Evolutionary conservation across 2,113 vertebrate species (phyloP).

Genomic region (Oceanites oceanicus): DNA sequence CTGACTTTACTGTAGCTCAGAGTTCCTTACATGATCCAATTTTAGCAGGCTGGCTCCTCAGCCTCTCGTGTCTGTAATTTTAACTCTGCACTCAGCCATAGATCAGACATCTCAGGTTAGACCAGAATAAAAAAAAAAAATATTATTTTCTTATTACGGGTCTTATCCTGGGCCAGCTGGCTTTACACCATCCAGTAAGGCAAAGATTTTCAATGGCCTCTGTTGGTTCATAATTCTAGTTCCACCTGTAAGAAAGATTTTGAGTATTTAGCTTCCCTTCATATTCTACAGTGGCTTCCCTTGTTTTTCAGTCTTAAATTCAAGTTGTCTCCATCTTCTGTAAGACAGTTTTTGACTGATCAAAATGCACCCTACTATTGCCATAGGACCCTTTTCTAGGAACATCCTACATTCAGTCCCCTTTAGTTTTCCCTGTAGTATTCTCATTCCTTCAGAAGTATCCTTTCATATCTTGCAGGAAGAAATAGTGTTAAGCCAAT

Average conservation of each 20-base stretch:
- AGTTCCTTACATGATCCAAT: neutral
- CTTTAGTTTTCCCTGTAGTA: neutral
- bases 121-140: neutral
- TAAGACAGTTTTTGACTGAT: neutral
- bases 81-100: neutral
- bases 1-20: neutral
- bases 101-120: neutral
- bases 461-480: neutral
- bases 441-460: neutral
- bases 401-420: neutral
- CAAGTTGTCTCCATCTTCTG: neutral
- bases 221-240: neutral
- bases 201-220: neutral
- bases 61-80: neutral
- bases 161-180: neutral
- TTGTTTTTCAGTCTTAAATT: neutral
- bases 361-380: neutral
- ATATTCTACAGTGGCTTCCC: neutral
- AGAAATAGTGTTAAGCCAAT: neutral
- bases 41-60: neutral
- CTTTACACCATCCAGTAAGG: neutral
- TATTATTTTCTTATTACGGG: neutral
- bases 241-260: neutral
- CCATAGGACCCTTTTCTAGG: neutral
- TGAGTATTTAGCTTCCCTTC: neutral